Evolutionary conservation across 2,113 vertebrate species (phyloP).

Genomic region (Oncorhynchus clarkii): DNA sequence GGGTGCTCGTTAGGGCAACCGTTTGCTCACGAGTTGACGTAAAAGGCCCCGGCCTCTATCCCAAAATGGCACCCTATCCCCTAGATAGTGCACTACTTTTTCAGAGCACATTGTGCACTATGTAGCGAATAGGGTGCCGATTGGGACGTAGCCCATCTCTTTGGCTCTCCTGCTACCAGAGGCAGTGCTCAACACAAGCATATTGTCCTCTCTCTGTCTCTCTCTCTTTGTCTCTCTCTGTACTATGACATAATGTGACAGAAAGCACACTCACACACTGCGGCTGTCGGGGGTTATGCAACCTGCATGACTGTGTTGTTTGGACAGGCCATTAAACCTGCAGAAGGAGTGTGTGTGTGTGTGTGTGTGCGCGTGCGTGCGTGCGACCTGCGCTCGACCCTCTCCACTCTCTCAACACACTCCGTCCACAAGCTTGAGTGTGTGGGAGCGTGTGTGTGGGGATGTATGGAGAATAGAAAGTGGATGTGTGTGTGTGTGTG

Average conservation of each 20-base stretch:
- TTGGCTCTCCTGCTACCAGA: too few species aligned
- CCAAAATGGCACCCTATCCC: too few species aligned
- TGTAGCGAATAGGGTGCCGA: too few species aligned
- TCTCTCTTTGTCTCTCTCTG: not conserved
- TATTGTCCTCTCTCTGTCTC: not conserved
- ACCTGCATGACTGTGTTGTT: not conserved
- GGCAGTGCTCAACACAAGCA: too few species aligned
- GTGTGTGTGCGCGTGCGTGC: not conserved
- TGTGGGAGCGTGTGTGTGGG: not conserved
- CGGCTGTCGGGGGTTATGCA: not conserved
- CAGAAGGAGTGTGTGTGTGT: not conserved
- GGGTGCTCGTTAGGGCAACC: too few species aligned
- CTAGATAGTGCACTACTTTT: too few species aligned
- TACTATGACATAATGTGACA: constrained; percentile 24
- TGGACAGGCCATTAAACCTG: constrained; percentile 12
- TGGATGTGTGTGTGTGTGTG: not conserved
- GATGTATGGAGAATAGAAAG: not conserved
- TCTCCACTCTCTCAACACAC: not conserved
- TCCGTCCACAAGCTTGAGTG: not conserved
- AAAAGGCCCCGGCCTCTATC: too few species aligned
- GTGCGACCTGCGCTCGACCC: not conserved
- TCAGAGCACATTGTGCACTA: too few species aligned
- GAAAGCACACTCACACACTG: constrained; percentile 8
- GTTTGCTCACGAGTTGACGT: too few species aligned
- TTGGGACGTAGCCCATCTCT: too few species aligned